Evolutionary conservation across 1,140 invertebrate species (phyloP).

Genomic region (Drosophila bocki): DNA sequence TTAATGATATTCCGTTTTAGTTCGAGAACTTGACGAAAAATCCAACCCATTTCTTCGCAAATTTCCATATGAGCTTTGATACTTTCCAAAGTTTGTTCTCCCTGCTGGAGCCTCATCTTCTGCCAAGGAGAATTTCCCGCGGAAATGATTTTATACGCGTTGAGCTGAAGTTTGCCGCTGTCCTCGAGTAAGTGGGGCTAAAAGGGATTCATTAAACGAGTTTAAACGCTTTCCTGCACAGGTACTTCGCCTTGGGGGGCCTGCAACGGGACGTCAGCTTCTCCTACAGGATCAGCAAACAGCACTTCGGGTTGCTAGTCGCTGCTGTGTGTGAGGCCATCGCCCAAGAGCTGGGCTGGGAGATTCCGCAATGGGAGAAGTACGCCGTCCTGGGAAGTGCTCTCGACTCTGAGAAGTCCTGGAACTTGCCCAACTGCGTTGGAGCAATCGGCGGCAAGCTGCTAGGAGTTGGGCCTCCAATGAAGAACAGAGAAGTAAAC

Average conservation of each 20-base stretch:
- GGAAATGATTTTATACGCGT: neutral
- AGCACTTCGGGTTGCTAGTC: neutral
- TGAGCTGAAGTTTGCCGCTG: conserved; percentile 3
- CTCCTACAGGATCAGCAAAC: conserved; percentile 10
- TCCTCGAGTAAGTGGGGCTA: conserved; percentile 2
- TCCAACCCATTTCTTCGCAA: conserved; percentile 6
- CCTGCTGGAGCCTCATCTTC: neutral
- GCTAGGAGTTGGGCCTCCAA: neutral
- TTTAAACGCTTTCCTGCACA: neutral
- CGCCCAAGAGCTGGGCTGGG: conserved; percentile 1
- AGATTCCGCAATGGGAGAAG: conserved; percentile 7
- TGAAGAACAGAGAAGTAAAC: neutral
- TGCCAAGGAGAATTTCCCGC: neutral
- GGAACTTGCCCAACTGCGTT: conserved; percentile 1
- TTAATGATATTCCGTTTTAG: neutral
- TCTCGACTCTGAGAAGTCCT: neutral
- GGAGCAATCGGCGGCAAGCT: conserved; percentile 9
- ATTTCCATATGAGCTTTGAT: conserved; percentile 15
- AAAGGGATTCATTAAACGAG: neutral
- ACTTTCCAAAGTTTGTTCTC: conserved; percentile 1
- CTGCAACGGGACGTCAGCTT: neutral
- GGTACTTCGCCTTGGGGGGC: neutral
- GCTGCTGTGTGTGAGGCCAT: neutral
- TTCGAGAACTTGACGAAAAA: conserved; percentile 10
- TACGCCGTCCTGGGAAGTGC: neutral